Percentiles rank a stretch among this genome's conserved stretches.
These are phyloP conservation scores for Pristionchus exspectatus DNA, from an alignment of 2,888 invertebrate species.

Conservation along the genomic window DNA sequence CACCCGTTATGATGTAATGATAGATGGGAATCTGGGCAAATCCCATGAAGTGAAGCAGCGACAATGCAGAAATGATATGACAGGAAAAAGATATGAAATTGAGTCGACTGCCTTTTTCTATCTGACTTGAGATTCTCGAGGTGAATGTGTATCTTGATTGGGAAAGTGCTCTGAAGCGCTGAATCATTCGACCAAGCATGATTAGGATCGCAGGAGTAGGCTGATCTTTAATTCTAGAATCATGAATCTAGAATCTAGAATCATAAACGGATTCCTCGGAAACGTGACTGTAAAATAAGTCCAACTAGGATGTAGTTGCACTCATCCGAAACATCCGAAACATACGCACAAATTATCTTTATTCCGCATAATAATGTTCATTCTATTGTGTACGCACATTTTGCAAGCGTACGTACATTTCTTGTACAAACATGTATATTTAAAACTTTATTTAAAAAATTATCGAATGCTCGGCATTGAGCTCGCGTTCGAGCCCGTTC, in stretches of 20 bases:
- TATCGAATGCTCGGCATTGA: neutral
- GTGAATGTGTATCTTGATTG: neutral
- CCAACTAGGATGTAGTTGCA: no score
- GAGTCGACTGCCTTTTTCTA: neutral
- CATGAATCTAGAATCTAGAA: no score
- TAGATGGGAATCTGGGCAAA: slow-evolving; percentile 26
- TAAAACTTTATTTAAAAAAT: no score
- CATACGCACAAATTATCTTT: no score
- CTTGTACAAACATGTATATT: no score
- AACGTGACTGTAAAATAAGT: no score
- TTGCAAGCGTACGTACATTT: no score
- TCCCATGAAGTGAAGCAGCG: neutral
- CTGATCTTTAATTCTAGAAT: neutral
- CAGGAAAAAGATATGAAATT: neutral
- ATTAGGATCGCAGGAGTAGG: neutral
- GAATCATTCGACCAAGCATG: neutral
- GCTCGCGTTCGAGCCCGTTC: neutral
- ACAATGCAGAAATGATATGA: neutral
- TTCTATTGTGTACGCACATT: no score
- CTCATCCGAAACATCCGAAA: no score
- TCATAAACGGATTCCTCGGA: no score
- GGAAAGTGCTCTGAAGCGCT: neutral
- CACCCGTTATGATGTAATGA: slow-evolving; percentile 10
- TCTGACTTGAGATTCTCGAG: neutral
- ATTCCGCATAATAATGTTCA: no score